Percentiles rank a stretch among this genome's conserved stretches.
Conservation (phyloP, 2,888 invertebrate genomes). For the Trachelus troglodyta region DNA sequence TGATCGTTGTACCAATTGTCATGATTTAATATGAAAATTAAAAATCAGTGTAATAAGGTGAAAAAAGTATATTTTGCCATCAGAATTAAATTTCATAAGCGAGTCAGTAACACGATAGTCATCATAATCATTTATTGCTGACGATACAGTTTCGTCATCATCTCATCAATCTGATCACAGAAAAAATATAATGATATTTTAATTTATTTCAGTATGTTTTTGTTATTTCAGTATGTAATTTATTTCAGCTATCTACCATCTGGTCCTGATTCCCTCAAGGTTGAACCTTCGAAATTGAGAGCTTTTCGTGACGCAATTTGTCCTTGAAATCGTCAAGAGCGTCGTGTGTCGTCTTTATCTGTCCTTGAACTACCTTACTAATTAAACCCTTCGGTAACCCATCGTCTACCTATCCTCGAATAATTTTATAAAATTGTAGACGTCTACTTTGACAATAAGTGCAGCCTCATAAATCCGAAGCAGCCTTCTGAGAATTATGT, state of each 20-base stretch:
- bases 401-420: conserved; percentile 15
- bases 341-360: background rate
- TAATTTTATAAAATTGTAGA: conserved; percentile 20
- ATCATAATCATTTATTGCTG: conserved; percentile 26
- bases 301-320: conserved; percentile 17
- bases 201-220: conserved; percentile 57
- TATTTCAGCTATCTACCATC: no score
- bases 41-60: background rate
- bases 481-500: background rate
- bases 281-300: background rate
- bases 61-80: background rate
- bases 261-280: background rate
- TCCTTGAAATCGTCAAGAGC: conserved; percentile 41
- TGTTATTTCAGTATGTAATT: conserved; percentile 57
- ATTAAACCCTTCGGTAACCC: conserved; percentile 26
- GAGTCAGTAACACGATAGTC: conserved; percentile 36
- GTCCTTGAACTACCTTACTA: conserved; percentile 20
- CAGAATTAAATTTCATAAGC: conserved; percentile 12
- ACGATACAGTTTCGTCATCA: conserved; percentile 31
- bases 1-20: background rate
- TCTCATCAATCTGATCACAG: conserved; percentile 47
- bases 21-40: background rate
- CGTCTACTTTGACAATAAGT: no score
- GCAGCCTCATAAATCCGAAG: background rate
- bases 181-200: conserved; percentile 46